These are phyloP conservation scores for Creontiades dilutus DNA, from an alignment of 2,888 invertebrate species.

Conservation along the genomic window DNA sequence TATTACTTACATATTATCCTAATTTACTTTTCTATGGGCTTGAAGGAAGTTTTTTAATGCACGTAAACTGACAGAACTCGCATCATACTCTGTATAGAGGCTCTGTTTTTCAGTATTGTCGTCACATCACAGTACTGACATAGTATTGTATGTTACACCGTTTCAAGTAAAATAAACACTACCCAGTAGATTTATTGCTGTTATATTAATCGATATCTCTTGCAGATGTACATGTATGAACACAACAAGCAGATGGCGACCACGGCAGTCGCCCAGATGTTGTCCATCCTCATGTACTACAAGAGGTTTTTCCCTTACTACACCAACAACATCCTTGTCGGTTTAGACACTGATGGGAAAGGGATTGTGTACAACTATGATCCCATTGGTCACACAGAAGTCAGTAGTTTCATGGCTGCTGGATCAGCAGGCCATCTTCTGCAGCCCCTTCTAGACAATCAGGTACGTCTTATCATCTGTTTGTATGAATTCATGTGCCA, in stretches of 20 bases:
- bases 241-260: conserved; percentile 96
- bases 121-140: too few relatives aligned
- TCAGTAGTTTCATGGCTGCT: conserved; percentile 90
- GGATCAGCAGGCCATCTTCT: conserved; percentile 94
- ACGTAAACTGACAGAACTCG: too few relatives aligned
- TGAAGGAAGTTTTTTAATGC: too few relatives aligned
- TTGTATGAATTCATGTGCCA: too few relatives aligned
- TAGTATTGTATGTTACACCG: too few relatives aligned
- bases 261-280: conserved; percentile 95
- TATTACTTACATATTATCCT: too few relatives aligned
- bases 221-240: conserved; percentile 93
- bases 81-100: too few relatives aligned
- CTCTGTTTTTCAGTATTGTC: too few relatives aligned
- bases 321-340: conserved; percentile 95
- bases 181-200: too few relatives aligned
- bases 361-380: conserved; percentile 98
- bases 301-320: conserved; percentile 99
- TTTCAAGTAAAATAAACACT: too few relatives aligned
- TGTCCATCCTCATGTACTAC: conserved; percentile 96
- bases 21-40: too few relatives aligned
- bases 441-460: conserved; percentile 97
- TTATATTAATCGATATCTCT: conserved; percentile 54
- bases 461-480: conserved; percentile 79
- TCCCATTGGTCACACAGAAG: conserved; percentile 96
- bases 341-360: conserved; percentile 94